phyloP scores from a whole-genome alignment of 2,113 vertebrate species.

The Saccopteryx leptura region DNA sequence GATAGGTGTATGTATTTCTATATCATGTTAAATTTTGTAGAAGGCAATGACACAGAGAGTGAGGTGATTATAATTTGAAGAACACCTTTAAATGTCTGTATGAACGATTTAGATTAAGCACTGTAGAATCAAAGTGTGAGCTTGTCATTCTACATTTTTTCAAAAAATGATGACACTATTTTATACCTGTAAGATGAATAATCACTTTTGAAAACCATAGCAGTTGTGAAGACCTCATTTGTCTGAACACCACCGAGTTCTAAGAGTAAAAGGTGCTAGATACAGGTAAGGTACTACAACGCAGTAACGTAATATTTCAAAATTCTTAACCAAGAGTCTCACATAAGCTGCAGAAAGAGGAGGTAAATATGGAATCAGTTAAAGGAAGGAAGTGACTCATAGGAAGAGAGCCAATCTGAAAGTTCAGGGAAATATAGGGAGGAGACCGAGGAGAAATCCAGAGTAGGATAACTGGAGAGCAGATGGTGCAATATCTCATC shows the following conservation, averaged over 20 bases:
- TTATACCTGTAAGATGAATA: background rate
- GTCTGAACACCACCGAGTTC: conserved; percentile 1
- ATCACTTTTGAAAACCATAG: background rate
- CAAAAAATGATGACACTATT: background rate
- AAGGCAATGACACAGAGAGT: background rate
- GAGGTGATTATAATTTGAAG: background rate
- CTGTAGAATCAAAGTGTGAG: background rate
- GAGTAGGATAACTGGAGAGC: conserved; percentile 63
- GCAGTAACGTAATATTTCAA: conserved; percentile 72
- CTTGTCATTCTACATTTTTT: background rate
- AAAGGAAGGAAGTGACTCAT: conserved; percentile 82
- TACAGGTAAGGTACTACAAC: background rate
- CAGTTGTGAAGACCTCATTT: background rate
- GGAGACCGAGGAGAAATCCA: conserved; percentile 67
- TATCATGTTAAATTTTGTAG: background rate
- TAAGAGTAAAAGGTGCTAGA: conserved; percentile 56
- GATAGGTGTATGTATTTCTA: background rate
- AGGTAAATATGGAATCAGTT: conserved; percentile 81
- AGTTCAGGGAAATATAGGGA: conserved; percentile 70
- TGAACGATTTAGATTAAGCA: background rate
- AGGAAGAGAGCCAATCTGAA: conserved; percentile 80
- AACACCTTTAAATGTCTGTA: background rate
- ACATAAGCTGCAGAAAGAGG: conserved; percentile 54
- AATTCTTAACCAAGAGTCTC: conserved; percentile 77
- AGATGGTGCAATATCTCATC: conserved; percentile 79